A percentile compares a stretch with the other conserved stretches of the same genome.
Conservation (phyloP, 2,888 invertebrate genomes). For the Eupithecia abbreviata region DNA sequence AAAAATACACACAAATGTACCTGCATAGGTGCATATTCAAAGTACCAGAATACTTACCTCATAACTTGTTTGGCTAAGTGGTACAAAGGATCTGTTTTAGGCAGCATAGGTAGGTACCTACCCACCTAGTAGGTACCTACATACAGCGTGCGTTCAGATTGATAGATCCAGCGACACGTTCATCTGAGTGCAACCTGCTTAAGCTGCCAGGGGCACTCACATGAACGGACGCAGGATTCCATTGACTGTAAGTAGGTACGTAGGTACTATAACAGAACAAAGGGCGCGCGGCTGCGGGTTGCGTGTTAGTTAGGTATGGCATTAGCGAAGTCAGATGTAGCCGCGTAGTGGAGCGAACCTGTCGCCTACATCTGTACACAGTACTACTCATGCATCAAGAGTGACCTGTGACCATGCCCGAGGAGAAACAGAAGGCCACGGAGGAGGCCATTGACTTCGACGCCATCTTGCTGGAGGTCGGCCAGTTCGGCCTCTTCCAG, state of each 20-base stretch:
- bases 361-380: constrained; percentile 13
- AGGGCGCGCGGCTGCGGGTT: not conserved
- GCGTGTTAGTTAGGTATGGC: not conserved
- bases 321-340: constrained; percentile 18
- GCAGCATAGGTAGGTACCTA: not conserved
- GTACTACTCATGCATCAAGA: no score
- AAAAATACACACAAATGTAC: not conserved
- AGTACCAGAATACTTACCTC: not conserved
- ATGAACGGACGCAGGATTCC: not conserved
- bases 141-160: not conserved
- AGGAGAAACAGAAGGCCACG: not conserved
- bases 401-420: not conserved
- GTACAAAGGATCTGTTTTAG: not conserved
- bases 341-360: constrained; percentile 18
- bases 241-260: not conserved
- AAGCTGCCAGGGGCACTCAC: not conserved
- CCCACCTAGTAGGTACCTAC: no score
- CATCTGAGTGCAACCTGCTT: no score
- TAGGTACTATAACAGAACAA: not conserved
- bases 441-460: constrained; percentile 52
- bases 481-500: constrained; percentile 77
- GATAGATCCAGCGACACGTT: not conserved
- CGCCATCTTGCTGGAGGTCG: constrained; percentile 62
- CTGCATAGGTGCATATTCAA: not conserved
- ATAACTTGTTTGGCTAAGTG: not conserved